Evolutionary conservation across 2,797 vertebrate genomes (phyloP), one percentile per base, ranked within the genome.

Genomic region (Gobionotothen gibberifrons): DNA sequence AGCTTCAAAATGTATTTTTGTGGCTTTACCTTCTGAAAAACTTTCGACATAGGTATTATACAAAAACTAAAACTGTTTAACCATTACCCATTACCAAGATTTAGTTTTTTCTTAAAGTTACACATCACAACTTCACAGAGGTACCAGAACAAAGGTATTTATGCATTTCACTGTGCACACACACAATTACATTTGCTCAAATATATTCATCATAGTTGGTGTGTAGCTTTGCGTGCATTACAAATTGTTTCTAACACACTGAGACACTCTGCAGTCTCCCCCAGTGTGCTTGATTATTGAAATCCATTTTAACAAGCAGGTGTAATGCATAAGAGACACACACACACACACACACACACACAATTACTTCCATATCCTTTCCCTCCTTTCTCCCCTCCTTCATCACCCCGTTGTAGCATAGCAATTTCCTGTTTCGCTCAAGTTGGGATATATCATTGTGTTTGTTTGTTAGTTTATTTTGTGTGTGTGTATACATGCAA

Each of bases 381-480:
- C 26, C 49, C 22, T 65, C 39, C 40, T 55, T 39, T 79, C 22
- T 59, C 16, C 10, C 44, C 39, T 52, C 43, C 29, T 70, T 43
- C 47, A 63, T 57, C 48, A 65, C 16, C 51, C 16, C 36, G 55
- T 79, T 6, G 3, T 22, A 47, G 74, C 21, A 68, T 80, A 71
- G 66, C 74, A 73, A 81, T 84, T 82, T 88, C 72, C 78, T 81
- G 59, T 65, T 47, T 57, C 29, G 40, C 42, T 54, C 10, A 63
- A 56, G 46, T 81, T 63, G 61, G 13, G 53, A 59, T 79, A 60
- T 69, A 29, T 74, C 64, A 54, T n/a, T 26, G 22, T 54, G 22
- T 62, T 43, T 36, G 12, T 49, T 29, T 69, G 19, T 53, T 47
- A 43, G 57, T 51, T 55, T 68, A 54, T 10, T 2, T 67, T 54